Percentiles rank a stretch among this genome's conserved stretches.
Conservation (phyloP, 2,113 vertebrate genomes). For the Eleginops maclovinus region DNA sequence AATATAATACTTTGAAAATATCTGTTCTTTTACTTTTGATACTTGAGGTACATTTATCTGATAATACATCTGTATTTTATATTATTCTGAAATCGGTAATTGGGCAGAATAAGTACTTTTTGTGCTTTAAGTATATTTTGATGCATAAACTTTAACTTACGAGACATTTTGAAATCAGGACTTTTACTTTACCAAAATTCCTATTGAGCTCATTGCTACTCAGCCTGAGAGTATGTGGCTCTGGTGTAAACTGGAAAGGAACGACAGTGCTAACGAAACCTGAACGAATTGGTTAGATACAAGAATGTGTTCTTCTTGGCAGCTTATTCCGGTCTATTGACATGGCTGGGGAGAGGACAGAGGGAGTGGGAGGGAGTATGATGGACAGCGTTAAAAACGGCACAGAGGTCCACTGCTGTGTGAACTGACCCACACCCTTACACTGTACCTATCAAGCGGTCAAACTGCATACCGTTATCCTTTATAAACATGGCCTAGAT, state of each 20-base stretch:
- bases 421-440: constrained; percentile 26
- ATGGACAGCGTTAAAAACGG: not conserved
- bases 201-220: not conserved
- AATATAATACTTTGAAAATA: too few species aligned
- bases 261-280: constrained; percentile 34
- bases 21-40: too few species aligned
- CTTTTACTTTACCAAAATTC: too few species aligned
- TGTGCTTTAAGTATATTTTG: too few species aligned
- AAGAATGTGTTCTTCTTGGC: constrained; percentile 68
- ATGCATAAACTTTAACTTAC: too few species aligned
- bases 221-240: constrained; percentile 12
- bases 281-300: constrained; percentile 64
- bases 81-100: too few species aligned
- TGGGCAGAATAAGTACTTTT: too few species aligned
- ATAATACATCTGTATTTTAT: too few species aligned
- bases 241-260: constrained; percentile 5
- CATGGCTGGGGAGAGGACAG: constrained; percentile 44
- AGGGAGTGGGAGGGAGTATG: constrained; percentile 7
- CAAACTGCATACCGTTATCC: not conserved
- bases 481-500: not conserved
- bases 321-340: constrained; percentile 65
- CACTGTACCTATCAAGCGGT: not conserved
- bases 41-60: too few species aligned
- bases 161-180: too few species aligned
- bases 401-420: not conserved